phyloP scores from a whole-genome alignment of 2,113 vertebrate genomes.

The Pyrgilauda ruficollis region DNA sequence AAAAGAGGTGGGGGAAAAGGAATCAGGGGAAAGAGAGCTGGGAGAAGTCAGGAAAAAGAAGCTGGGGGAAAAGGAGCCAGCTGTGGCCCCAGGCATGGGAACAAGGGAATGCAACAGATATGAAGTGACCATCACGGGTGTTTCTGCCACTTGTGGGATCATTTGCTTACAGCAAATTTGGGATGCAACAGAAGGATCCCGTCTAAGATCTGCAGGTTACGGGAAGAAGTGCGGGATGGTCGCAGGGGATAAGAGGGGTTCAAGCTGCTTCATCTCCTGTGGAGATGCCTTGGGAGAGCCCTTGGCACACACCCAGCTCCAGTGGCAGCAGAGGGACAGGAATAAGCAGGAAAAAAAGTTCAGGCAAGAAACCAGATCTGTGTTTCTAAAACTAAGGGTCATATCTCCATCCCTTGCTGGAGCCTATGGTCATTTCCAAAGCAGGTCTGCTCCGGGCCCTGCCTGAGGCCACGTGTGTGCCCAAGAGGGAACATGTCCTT shows the following conservation, averaged over 20 bases:
- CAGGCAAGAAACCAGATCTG: background rate
- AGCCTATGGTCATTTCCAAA: background rate
- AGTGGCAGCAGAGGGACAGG: background rate
- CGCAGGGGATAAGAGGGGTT: background rate
- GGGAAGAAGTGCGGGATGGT: background rate
- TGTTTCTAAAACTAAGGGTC: background rate
- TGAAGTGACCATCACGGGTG: fast-evolving
- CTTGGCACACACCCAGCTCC: background rate
- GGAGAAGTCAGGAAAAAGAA: background rate
- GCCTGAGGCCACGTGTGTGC: background rate
- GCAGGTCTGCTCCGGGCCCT: background rate
- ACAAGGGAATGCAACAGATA: background rate
- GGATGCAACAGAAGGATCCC: background rate
- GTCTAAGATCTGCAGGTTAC: background rate
- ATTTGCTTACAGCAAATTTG: background rate
- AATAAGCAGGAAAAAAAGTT: background rate
- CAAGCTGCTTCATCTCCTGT: background rate
- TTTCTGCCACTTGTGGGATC: background rate
- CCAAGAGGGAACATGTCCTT: fast-evolving
- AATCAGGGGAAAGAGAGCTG: background rate
- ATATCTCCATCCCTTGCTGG: background rate
- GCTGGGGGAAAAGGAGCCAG: background rate
- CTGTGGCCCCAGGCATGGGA: background rate
- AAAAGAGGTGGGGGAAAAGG: background rate
- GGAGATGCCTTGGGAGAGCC: background rate